phyloP scores from a whole-genome alignment of 2,888 invertebrate genomes.

The Shargacucullia verbasci region DNA sequence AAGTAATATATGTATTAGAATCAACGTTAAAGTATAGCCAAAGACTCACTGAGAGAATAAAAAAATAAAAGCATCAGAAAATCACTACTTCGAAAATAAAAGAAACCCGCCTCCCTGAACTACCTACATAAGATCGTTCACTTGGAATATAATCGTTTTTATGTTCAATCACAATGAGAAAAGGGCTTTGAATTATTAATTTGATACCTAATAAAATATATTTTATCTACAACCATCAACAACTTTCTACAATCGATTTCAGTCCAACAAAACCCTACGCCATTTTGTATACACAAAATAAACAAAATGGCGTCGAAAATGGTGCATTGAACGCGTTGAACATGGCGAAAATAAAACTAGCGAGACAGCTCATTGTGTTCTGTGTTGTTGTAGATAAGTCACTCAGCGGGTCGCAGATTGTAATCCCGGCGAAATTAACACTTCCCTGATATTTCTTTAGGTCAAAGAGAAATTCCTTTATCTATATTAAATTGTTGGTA shows the following conservation, averaged over 20 bases:
- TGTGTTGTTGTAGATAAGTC: constrained; percentile 53
- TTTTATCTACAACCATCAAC: neutral
- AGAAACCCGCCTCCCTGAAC: no score
- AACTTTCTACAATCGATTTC: constrained; percentile 18
- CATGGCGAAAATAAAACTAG: constrained; percentile 44
- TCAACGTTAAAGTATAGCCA: no score
- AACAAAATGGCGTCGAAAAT: constrained; percentile 43
- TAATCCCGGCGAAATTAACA: constrained; percentile 52
- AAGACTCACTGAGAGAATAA: no score
- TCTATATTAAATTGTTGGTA: constrained; percentile 10
- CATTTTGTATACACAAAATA: constrained; percentile 39
- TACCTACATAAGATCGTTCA: no score
- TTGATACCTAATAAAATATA: no score
- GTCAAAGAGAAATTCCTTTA: constrained; percentile 19
- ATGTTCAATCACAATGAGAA: no score
- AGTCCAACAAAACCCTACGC: constrained; percentile 12
- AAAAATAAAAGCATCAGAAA: no score
- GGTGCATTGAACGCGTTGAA: constrained; percentile 27
- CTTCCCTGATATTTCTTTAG: constrained; percentile 31
- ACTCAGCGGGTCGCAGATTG: constrained; percentile 50
- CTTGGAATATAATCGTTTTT: no score
- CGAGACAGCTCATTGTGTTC: constrained; percentile 44
- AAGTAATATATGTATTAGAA: no score
- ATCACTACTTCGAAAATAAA: no score
- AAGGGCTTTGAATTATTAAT: no score